A percentile compares a stretch with the other conserved stretches of the same genome.
Evolutionary conservation across 2,888 invertebrate genomes (phyloP).

Genomic region (Tuberolachnus salignus): DNA sequence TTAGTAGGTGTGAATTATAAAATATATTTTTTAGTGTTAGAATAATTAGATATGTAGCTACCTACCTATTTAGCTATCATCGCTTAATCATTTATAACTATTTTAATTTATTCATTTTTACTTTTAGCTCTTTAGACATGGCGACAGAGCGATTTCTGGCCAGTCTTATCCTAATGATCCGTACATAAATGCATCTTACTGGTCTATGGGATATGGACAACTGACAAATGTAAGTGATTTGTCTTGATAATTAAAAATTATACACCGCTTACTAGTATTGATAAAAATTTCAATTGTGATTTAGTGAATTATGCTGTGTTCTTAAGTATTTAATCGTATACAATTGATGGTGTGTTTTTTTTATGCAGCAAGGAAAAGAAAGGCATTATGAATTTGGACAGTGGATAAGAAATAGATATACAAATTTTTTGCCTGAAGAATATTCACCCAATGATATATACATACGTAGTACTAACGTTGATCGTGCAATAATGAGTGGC

Average conservation of each 20-base stretch:
- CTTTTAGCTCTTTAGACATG: slow-evolving; percentile 79
- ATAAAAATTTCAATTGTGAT: too few relatives aligned
- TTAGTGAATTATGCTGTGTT: too few relatives aligned
- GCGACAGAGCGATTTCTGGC: slow-evolving; percentile 80
- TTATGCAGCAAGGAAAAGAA: slow-evolving; percentile 69
- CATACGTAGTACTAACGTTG: slow-evolving; percentile 75
- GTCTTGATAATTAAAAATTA: not conserved
- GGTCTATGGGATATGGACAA: slow-evolving; percentile 88
- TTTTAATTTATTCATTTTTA: not conserved
- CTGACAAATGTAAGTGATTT: slow-evolving; percentile 75
- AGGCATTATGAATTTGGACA: slow-evolving; percentile 72
- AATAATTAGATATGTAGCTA: not conserved
- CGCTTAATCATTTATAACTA: too few relatives aligned
- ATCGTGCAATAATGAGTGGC: slow-evolving; percentile 77
- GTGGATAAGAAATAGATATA: slow-evolving; percentile 71
- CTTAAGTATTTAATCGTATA: too few relatives aligned
- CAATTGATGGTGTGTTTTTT: not conserved
- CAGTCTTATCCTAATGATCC: slow-evolving; percentile 83
- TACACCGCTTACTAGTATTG: too few relatives aligned
- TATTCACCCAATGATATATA: slow-evolving; percentile 70
- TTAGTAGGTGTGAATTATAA: too few relatives aligned
- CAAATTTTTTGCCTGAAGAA: slow-evolving; percentile 67
- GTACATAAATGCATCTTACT: slow-evolving; percentile 72
- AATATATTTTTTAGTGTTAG: too few relatives aligned
- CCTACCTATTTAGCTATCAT: not conserved